phyloP scores from a whole-genome alignment of 2,888 invertebrate species.

The Stenolophus ochropezus region DNA sequence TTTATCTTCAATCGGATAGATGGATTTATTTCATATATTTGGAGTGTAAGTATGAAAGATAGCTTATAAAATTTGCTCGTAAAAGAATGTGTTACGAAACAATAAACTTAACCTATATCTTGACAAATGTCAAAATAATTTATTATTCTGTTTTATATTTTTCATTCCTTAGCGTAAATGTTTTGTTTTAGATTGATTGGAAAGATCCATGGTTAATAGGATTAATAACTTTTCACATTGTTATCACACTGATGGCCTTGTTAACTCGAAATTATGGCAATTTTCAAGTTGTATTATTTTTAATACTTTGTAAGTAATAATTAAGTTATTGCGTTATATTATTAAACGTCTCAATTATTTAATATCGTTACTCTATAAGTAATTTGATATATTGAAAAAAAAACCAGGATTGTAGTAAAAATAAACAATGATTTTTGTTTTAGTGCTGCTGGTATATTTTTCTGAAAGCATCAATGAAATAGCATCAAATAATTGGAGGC shows the following conservation, averaged over 20 bases:
- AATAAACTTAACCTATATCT: neutral
- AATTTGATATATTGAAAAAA: too few relatives aligned
- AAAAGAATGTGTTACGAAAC: conserved; percentile 44
- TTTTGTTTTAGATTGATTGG: conserved; percentile 87
- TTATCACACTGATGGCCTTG: conserved; percentile 85
- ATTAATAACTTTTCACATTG: conserved; percentile 83
- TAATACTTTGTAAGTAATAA: conserved; percentile 83
- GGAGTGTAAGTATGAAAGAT: conserved; percentile 80
- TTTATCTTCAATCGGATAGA: conserved; percentile 79
- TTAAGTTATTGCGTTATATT: neutral
- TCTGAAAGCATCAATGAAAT: conserved; percentile 93
- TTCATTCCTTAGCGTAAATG: neutral
- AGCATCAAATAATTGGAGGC: conserved; percentile 90
- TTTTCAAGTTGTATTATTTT: conserved; percentile 89
- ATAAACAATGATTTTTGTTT: neutral
- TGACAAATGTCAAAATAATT: conserved; percentile 20
- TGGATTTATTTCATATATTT: conserved; percentile 85
- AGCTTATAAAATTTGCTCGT: conserved; percentile 32
- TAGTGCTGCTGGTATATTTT: conserved; percentile 88
- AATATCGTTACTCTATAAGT: too few relatives aligned
- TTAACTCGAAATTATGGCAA: conserved; percentile 90
- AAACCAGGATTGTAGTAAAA: too few relatives aligned
- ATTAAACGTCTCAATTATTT: neutral
- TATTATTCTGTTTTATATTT: neutral
- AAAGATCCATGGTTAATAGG: conserved; percentile 90